phyloP scores from a whole-genome alignment of 2,797 vertebrate species.

The Enteromius mattozi region DNA sequence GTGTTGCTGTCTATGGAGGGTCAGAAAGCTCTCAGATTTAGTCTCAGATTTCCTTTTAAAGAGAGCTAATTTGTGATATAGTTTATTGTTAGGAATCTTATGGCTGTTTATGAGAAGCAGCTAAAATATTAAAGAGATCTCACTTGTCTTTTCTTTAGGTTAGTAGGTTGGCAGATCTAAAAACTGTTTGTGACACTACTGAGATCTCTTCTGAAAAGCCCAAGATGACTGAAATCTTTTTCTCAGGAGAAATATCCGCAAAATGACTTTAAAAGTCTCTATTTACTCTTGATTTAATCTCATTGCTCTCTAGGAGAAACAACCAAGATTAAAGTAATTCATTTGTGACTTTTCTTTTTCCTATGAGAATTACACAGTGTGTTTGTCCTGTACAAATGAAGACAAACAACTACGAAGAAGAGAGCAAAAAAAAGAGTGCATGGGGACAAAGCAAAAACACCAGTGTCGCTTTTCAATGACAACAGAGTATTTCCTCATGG shows the following conservation, averaged over 20 bases:
- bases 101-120: not conserved
- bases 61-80: not conserved
- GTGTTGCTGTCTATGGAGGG: not conserved
- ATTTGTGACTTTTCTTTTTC: not conserved
- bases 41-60: not conserved
- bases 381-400: slow-evolving; percentile 10
- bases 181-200: not conserved
- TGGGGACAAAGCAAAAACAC: slow-evolving; percentile 10
- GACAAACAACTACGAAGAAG: not conserved
- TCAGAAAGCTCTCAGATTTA: not conserved
- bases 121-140: not conserved
- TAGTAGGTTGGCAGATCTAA: not conserved
- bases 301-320: slow-evolving; percentile 7
- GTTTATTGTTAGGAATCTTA: not conserved
- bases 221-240: not conserved
- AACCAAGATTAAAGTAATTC: not conserved
- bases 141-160: not conserved
- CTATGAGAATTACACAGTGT: not conserved
- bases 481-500: slow-evolving; percentile 6
- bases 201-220: not conserved
- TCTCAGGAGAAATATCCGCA: not conserved
- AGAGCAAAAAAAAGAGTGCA: not conserved
- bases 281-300: slow-evolving; percentile 3
- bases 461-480: not conserved
- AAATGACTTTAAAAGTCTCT: not conserved